Percentiles rank a stretch among this genome's conserved stretches.
phyloP scores from a whole-genome alignment of 2,888 invertebrate genomes.

The Dascillus cervinus region DNA sequence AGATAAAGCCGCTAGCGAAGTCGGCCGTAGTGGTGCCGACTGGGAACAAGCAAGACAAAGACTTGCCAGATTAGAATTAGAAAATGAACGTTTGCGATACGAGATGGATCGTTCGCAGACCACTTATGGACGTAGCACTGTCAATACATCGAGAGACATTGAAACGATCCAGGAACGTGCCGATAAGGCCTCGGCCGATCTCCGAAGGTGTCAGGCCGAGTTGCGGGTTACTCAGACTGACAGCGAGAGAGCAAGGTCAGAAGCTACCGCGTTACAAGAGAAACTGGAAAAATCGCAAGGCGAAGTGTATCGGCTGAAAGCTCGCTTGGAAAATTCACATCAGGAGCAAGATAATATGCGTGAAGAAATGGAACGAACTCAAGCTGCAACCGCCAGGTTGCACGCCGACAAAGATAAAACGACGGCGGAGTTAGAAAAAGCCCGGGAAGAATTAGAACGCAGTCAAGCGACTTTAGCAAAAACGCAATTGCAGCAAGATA shows the following conservation, averaged over 20 bases:
- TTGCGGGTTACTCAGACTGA: conserved; percentile 86
- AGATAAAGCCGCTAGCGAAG: conserved; percentile 85
- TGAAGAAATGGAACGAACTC: conserved; percentile 84
- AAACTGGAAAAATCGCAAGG: conserved; percentile 92
- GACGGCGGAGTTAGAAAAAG: conserved; percentile 75
- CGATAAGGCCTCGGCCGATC: conserved; percentile 76
- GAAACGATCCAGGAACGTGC: conserved; percentile 77
- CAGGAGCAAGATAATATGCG: conserved; percentile 88
- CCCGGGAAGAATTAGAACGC: conserved; percentile 80
- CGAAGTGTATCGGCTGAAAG: conserved; percentile 89
- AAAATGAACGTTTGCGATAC: conserved; percentile 81
- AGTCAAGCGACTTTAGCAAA: conserved; percentile 85
- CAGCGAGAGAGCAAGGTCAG: conserved; percentile 76
- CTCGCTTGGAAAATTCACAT: conserved; percentile 90
- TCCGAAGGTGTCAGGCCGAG: conserved; percentile 83
- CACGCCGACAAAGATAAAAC: conserved; percentile 86
- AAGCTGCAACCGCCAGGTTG: conserved; percentile 73
- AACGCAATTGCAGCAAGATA: conserved; percentile 86
- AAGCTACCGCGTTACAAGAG: conserved; percentile 80
- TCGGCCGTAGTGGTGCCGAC: conserved; percentile 81
- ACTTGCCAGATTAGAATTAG: conserved; percentile 76
- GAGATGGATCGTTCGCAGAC: conserved; percentile 60
- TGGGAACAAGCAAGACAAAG: conserved; percentile 82
- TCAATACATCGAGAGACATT: conserved; percentile 67
- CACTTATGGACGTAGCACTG: conserved; percentile 43